Evolutionary conservation across 1,140 invertebrate genomes (phyloP), one percentile per base, ranked within the genome.

Genomic region (Penaeus japonicus): DNA sequence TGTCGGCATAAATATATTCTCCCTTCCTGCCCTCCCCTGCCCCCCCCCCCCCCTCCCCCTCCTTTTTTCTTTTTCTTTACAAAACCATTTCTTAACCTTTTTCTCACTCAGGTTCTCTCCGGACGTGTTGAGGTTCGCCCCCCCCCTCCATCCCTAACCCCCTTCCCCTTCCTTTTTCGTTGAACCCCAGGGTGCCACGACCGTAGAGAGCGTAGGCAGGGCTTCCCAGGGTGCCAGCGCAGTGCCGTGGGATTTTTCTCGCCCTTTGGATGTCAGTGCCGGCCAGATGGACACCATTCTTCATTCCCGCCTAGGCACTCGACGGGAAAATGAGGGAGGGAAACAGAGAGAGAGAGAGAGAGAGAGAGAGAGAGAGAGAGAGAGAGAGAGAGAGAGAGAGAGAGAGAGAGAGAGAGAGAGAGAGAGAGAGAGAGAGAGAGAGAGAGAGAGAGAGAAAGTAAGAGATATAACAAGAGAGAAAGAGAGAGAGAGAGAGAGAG

Each of bases 321-420:
- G n/a, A 65, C 0, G 62, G 30, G 62, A 65, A 27, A 65, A 27
- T 24, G 62, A 65, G 62, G 30, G 62, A 65, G 24, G 32, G 5
- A 30, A 20, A 30, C 3, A 30, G 24, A 30, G 24, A 73, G 24
- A 30, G 65, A 75, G 65, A 75, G 65, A 75, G 65, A 75, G 77
- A 53, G 65, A 53, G 62, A 53, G 65, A 75, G 83, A 75, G 65
- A 75, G 83, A 75, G 65, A 75, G 83, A 75, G 65, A 75, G 83
- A 75, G 65, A 75, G 83, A 75, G 65, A 75, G 83, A 75, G 59
- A 53, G 80, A 59, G 80, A 59, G 54, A 59, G 80, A 59, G 80
- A 82, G 80, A 59, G 80, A 59, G 54, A 59, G 80, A 59, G 80
- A 82, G 80, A 82, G 80, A 59, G 80, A 82, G 80, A 59, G 53